These are phyloP conservation scores for Oscheius sp. DNA, from an alignment of 2,888 invertebrate species.

Conservation along the genomic window DNA sequence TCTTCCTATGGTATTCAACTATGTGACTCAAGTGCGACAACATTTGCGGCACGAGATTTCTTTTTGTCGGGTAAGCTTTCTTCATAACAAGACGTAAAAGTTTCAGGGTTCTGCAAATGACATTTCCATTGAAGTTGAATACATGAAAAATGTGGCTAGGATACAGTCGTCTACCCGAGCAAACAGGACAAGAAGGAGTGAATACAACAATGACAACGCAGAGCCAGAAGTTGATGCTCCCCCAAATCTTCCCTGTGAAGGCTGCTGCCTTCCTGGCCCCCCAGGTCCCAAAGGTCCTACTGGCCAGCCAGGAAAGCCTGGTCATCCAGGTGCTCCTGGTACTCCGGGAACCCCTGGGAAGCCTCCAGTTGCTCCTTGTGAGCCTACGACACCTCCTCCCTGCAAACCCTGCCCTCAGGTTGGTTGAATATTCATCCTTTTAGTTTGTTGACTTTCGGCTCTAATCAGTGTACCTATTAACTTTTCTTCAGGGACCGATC, in stretches of 20 bases:
- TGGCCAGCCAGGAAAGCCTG: conserved; percentile 60
- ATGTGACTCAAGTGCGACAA: conserved; percentile 54
- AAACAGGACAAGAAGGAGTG: conserved; percentile 64
- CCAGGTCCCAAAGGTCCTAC: conserved; percentile 64
- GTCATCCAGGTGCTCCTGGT: conserved; percentile 66
- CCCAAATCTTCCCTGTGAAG: conserved; percentile 57
- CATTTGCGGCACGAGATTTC: conserved; percentile 55
- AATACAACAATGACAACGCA: conserved; percentile 48
- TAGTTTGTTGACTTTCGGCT: too few relatives aligned
- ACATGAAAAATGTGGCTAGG: conserved; percentile 57
- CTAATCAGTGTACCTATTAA: too few relatives aligned
- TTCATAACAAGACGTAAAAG: background rate
- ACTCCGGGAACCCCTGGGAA: conserved; percentile 59
- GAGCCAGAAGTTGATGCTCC: conserved; percentile 53
- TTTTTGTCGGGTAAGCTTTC: conserved; percentile 50
- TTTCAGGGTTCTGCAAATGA: conserved; percentile 69
- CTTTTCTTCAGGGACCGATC: conserved; percentile 64
- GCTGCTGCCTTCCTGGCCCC: conserved; percentile 65
- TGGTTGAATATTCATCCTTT: background rate
- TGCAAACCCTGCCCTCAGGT: conserved; percentile 39
- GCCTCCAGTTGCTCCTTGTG: conserved; percentile 57
- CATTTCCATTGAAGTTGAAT: conserved; percentile 67
- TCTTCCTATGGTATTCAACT: conserved; percentile 65
- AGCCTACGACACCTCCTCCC: conserved; percentile 62
- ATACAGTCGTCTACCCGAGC: conserved; percentile 5